Evolutionary conservation across 2,888 invertebrate species (phyloP).

Genomic region (Meandrusa payeni): DNA sequence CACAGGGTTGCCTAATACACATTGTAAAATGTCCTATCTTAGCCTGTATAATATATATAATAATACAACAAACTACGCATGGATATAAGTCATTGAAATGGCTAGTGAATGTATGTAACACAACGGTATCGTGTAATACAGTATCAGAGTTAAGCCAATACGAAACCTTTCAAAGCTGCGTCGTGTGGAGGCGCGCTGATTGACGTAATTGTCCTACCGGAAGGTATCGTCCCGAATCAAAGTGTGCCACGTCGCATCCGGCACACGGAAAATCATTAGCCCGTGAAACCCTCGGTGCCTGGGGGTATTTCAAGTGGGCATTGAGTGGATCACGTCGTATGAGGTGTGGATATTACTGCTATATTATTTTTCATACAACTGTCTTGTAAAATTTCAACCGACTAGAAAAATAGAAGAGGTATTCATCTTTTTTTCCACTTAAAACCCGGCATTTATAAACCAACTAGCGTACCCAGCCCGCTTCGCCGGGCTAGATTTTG

Average conservation of each 20-base stretch:
- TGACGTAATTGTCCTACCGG: slow-evolving; percentile 21
- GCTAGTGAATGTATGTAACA: not conserved
- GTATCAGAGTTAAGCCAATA: not conserved
- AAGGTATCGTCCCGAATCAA: slow-evolving; percentile 21
- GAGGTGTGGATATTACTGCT: slow-evolving; percentile 3
- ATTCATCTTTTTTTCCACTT: not conserved
- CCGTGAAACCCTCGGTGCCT: slow-evolving; percentile 12
- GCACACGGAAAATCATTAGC: slow-evolving; percentile 18
- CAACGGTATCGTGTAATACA: not conserved
- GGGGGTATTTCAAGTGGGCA: slow-evolving; percentile 10
- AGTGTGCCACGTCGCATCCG: slow-evolving; percentile 14
- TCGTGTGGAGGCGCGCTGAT: slow-evolving; percentile 12
- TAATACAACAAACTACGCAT: too few relatives aligned
- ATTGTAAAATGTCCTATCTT: too few relatives aligned
- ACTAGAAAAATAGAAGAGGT: too few relatives aligned
- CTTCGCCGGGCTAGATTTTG: too few relatives aligned
- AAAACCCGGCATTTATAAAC: too few relatives aligned
- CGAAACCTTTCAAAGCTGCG: slow-evolving; percentile 5
- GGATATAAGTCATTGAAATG: not conserved
- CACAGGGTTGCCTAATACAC: too few relatives aligned
- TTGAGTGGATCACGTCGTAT: slow-evolving; percentile 1
- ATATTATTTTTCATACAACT: too few relatives aligned
- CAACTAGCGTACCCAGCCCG: too few relatives aligned
- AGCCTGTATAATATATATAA: too few relatives aligned
- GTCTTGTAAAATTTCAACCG: too few relatives aligned